Base-by-base conservation (phyloP, 1,140 invertebrate genomes). In the Drosophila baimaii region DNA sequence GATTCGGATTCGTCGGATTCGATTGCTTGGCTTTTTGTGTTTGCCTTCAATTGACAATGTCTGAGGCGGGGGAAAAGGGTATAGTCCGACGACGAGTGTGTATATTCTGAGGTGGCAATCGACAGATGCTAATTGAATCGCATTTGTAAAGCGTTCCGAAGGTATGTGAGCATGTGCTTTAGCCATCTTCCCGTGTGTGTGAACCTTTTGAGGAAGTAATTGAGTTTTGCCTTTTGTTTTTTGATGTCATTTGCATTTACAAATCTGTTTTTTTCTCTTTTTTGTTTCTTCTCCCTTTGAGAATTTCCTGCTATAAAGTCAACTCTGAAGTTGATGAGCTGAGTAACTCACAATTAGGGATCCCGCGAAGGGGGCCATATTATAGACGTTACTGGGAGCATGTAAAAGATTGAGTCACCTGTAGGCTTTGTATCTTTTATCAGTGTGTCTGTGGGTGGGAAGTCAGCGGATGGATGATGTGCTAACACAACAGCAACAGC, bases 101-200 rank as follows among this genome's bases (percentile, higher is more conserved):
- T 52, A 21, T 52, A 25, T 51, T 37, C 25, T 37, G 54, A 66
- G 72, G 47, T 75, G 58, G 44, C 37, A 65, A 46, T 66, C 73
- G 73, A 68, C 46, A 88, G 84, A 88, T 82, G 84, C 80, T 88
- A 88, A 88, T 89, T 80, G 77, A 83, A 83, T 73, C 49, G 80
- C 76, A 76, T 79, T 85, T 85, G 64, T 66, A 82, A 82, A 37
- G 58, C 62, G 62, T 57, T 59, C 58, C 64, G 56, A 56, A 39
- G 35, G 73, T 75, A 51, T 29, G 64, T 55, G 33, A 52, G 54
- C 69, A 21, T 52, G 8, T 52, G 49, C 49, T 33, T 31, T 37
- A 39, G 70, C 52, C 52, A 64, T 62, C 76, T 54, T 19, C 15
- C n/a, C 27, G 51, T 65, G 21, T 73, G 55, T 70, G 56, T 55